Conservation (phyloP, 2,888 invertebrate genomes). For the Lycocerus yunnanus region DNA sequence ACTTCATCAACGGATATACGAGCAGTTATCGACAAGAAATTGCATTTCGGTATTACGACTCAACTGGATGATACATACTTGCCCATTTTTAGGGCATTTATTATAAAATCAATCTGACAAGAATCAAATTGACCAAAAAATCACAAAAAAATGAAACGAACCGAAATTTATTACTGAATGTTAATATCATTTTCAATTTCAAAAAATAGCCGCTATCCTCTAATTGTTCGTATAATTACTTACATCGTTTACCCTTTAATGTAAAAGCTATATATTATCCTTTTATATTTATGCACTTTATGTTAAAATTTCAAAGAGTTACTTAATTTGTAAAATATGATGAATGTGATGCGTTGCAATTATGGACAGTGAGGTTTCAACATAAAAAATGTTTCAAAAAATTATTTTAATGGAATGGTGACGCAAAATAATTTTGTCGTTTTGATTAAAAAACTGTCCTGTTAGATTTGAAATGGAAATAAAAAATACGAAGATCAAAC, state of each 20-base stretch:
- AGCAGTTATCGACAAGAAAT: constrained; percentile 24
- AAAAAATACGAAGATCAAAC: neutral
- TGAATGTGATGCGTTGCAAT: neutral
- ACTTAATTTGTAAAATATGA: neutral
- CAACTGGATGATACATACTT: constrained; percentile 9
- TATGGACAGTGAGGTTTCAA: neutral
- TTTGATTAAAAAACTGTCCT: neutral
- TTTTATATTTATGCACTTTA: neutral
- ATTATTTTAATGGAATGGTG: neutral
- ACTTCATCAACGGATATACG: constrained; percentile 26
- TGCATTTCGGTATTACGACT: constrained; percentile 21
- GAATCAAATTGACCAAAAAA: neutral
- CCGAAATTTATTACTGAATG: neutral
- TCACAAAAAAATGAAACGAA: neutral
- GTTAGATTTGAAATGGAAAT: neutral
- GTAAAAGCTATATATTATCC: neutral
- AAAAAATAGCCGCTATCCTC: neutral
- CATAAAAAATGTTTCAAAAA: neutral
- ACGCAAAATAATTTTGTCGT: neutral
- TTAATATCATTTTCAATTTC: neutral
- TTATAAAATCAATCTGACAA: neutral
- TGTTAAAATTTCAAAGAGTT: neutral
- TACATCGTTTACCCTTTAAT: neutral
- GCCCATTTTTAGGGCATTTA: neutral
- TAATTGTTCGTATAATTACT: neutral